A percentile compares a stretch with the other conserved stretches of the same genome.
phyloP scores from a whole-genome alignment of 2,113 vertebrate species.

The Perca flavescens region DNA sequence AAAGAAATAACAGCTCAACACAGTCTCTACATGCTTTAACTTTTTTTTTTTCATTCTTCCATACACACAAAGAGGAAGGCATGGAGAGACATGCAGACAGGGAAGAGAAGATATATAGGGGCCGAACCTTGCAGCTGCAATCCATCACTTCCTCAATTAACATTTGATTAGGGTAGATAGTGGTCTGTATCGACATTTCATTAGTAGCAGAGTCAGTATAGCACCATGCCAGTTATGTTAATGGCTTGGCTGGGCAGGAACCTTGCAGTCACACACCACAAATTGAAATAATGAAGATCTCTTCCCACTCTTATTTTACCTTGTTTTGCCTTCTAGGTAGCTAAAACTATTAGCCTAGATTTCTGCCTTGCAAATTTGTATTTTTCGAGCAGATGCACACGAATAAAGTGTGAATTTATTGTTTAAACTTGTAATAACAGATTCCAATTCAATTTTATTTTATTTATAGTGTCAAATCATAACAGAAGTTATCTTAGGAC shows the following conservation, averaged over 20 bases:
- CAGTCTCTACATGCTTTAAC: background rate
- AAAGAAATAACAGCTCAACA: conserved; percentile 13
- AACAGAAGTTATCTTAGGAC: no score
- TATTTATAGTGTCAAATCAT: no score
- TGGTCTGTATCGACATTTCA: conserved; percentile 75
- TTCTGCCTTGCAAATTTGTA: background rate
- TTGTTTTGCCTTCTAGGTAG: background rate
- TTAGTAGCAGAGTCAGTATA: conserved; percentile 64
- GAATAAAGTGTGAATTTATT: background rate
- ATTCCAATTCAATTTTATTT: background rate
- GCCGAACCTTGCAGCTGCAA: conserved; percentile 21
- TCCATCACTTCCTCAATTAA: conserved; percentile 76
- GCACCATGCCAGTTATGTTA: conserved; percentile 65
- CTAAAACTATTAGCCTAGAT: background rate
- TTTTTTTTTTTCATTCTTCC: conserved; percentile 4
- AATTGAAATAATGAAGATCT: conserved; percentile 53
- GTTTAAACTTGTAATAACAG: background rate
- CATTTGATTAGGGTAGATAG: conserved; percentile 72
- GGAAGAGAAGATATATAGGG: conserved; percentile 11
- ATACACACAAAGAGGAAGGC: background rate
- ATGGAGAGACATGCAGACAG: background rate
- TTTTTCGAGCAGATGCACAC: background rate
- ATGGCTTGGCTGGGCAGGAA: conserved; percentile 56
- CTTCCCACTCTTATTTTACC: conserved; percentile 19
- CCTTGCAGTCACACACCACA: conserved; percentile 44